Conservation (phyloP, 1,140 invertebrate species). For the Heliconius melpomene region DNA sequence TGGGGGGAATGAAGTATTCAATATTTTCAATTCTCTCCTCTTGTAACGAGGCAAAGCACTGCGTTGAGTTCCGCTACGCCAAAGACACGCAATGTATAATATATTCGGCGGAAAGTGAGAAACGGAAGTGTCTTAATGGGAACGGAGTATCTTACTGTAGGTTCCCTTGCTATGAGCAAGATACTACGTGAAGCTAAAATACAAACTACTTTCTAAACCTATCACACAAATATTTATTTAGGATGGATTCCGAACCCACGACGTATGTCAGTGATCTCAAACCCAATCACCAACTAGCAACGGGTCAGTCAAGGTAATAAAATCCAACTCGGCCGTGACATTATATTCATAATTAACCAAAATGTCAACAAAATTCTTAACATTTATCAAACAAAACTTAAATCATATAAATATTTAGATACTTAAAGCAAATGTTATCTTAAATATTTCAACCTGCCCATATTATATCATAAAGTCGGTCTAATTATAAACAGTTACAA, state of each 20-base stretch:
- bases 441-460: slow-evolving; percentile 25
- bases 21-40: too few relatives aligned
- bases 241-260: background rate
- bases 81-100: too few relatives aligned
- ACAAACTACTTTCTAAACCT: too few relatives aligned
- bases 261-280: background rate
- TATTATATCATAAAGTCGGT: slow-evolving; percentile 24
- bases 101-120: too few relatives aligned
- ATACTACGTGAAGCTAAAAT: too few relatives aligned
- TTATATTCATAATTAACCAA: slow-evolving; percentile 3
- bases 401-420: background rate
- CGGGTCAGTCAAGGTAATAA: background rate
- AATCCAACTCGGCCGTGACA: background rate
- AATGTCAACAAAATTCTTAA: background rate
- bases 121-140: too few relatives aligned
- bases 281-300: background rate
- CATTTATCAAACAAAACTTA: background rate
- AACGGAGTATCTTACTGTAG: too few relatives aligned
- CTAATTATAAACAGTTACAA: slow-evolving; percentile 27
- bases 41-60: too few relatives aligned
- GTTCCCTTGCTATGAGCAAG: too few relatives aligned
- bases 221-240: too few relatives aligned
- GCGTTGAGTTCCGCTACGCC: too few relatives aligned
- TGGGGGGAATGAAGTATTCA: too few relatives aligned
- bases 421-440: slow-evolving; percentile 18